Conservation (phyloP, 2,113 vertebrate genomes). For the Eretmochelys imbricata region DNA sequence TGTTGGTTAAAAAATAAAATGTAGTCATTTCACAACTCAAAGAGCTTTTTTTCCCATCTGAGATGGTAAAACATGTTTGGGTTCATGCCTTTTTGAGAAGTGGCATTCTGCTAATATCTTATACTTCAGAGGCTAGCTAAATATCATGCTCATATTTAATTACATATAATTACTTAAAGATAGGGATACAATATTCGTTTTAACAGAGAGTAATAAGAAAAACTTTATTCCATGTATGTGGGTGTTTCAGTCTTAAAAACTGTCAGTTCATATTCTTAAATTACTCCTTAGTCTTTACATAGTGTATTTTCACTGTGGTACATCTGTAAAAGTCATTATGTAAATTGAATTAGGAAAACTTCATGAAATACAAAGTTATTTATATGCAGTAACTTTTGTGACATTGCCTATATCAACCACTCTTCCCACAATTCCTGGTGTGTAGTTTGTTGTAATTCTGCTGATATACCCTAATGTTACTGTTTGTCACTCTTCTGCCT, state of each 20-base stretch:
- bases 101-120: background rate
- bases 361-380: background rate
- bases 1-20: background rate
- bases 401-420: background rate
- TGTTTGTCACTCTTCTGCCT: conserved; percentile 49
- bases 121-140: background rate
- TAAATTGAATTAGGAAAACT: background rate
- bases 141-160: background rate
- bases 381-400: background rate
- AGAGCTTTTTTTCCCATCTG: background rate
- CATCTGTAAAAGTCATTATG: background rate
- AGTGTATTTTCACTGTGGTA: rapidly evolving
- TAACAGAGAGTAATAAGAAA: background rate
- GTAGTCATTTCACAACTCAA: background rate
- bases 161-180: background rate
- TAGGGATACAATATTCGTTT: background rate
- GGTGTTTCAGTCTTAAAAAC: background rate
- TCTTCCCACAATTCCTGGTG: background rate
- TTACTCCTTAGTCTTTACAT: rapidly evolving
- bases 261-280: background rate
- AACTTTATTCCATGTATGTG: background rate
- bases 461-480: conserved; percentile 34
- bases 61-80: background rate
- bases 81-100: background rate
- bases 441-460: conserved; percentile 25